These are phyloP conservation scores for Paralinhomoeus sp. DNA, from an alignment of 2,888 invertebrate genomes.

Conservation along the genomic window DNA sequence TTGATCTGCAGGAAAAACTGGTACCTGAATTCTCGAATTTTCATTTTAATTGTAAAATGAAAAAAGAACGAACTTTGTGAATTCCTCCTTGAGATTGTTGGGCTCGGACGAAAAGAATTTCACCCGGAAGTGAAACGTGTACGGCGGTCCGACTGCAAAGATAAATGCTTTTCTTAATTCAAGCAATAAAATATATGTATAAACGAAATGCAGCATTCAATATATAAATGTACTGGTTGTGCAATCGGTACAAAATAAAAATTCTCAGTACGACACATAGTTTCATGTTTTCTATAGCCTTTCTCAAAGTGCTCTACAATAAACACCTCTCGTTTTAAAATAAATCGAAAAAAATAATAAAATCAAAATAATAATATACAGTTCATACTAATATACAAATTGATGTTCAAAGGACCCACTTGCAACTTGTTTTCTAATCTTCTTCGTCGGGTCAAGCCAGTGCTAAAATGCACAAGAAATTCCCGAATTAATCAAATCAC, in stretches of 20 bases:
- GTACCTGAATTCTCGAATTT: slow-evolving; percentile 36
- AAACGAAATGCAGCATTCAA: slow-evolving; percentile 1
- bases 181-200: too few relatives aligned
- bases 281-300: too few relatives aligned
- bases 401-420: slow-evolving; percentile 46
- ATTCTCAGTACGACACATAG: too few relatives aligned
- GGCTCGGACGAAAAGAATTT: slow-evolving; percentile 99
- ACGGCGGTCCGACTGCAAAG: slow-evolving; percentile 73
- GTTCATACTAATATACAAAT: too few relatives aligned
- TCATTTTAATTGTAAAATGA: not conserved
- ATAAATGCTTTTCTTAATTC: too few relatives aligned
- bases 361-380: too few relatives aligned
- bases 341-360: too few relatives aligned
- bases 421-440: slow-evolving; percentile 91
- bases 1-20: slow-evolving; percentile 94
- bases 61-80: slow-evolving; percentile 46
- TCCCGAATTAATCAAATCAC: not conserved
- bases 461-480: slow-evolving; percentile 42
- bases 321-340: too few relatives aligned
- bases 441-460: slow-evolving; percentile 94
- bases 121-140: slow-evolving; percentile 74
- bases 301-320: too few relatives aligned
- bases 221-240: not conserved
- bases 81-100: slow-evolving; percentile 77
- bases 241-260: not conserved